phyloP scores from a whole-genome alignment of 2,888 invertebrate species.

The Tipula vernalis region DNA sequence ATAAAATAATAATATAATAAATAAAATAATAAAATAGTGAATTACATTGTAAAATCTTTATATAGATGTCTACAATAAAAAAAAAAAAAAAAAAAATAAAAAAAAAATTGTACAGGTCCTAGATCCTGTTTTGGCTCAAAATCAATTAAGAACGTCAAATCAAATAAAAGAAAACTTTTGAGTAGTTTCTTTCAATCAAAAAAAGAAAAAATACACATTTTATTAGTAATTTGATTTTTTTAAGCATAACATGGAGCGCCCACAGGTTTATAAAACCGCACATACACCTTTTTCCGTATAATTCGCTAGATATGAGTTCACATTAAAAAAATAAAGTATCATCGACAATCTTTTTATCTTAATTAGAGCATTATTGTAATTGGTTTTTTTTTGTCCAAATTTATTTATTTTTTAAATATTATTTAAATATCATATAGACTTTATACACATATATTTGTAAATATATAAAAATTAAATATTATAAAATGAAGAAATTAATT shows the following conservation, averaged over 20 bases:
- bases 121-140: neutral
- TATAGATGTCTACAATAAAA: neutral
- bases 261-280: neutral
- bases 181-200: conserved; percentile 4
- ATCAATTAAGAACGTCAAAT: neutral
- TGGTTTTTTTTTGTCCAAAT: neutral
- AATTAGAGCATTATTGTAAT: neutral
- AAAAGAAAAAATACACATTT: neutral
- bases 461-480: neutral
- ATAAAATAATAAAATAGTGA: neutral
- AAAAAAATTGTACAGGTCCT: neutral
- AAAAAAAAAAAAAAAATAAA: too few species aligned
- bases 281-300: neutral
- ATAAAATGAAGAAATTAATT: neutral
- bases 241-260: neutral
- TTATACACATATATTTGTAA: neutral
- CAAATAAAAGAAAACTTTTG: neutral
- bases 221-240: neutral
- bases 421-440: neutral
- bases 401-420: neutral
- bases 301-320: neutral
- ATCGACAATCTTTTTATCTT: neutral
- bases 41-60: neutral
- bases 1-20: neutral
- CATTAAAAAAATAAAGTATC: neutral